Percentiles rank a stretch among this genome's conserved stretches.
Conservation (phyloP, 2,888 invertebrate species). For the Ischnura elegans region DNA sequence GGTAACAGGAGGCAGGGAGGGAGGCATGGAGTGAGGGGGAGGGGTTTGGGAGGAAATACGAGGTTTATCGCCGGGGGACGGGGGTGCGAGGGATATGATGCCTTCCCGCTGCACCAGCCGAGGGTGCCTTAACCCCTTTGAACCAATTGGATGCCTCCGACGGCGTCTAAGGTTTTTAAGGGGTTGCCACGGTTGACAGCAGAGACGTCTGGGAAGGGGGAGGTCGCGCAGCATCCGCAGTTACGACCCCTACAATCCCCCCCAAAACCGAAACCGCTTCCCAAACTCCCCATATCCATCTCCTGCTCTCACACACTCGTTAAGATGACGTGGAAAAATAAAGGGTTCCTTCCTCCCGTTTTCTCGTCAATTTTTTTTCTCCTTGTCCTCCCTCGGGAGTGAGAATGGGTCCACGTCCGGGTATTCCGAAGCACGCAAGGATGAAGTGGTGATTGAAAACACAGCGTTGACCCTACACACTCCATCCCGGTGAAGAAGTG, state of each 20-base stretch:
- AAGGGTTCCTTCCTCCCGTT: constrained; percentile 19
- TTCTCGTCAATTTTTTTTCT: constrained; percentile 8
- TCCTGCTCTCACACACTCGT: constrained; percentile 50
- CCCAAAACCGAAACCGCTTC: background rate
- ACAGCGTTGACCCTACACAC: background rate
- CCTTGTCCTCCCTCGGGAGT: background rate
- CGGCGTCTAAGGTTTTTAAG: constrained; percentile 60
- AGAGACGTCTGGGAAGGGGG: constrained; percentile 43
- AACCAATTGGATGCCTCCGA: constrained; percentile 24
- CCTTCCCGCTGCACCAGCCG: background rate
- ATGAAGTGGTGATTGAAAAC: constrained; percentile 54
- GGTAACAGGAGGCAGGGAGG: background rate
- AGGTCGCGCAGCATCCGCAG: constrained; percentile 34
- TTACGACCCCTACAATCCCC: constrained; percentile 9
- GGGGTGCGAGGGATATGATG: background rate
- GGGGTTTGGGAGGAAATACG: background rate
- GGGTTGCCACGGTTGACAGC: constrained; percentile 55
- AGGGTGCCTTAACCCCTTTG: background rate
- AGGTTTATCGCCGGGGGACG: background rate
- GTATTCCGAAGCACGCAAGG: background rate
- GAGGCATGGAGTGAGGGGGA: background rate
- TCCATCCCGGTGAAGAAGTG: background rate
- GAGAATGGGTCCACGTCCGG: background rate
- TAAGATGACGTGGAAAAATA: constrained; percentile 67
- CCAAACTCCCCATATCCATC: background rate